A percentile compares a stretch with the other conserved stretches of the same genome.
These are phyloP conservation scores for Triops longicaudatus DNA, from an alignment of 1,140 invertebrate genomes.

Conservation along the genomic window DNA sequence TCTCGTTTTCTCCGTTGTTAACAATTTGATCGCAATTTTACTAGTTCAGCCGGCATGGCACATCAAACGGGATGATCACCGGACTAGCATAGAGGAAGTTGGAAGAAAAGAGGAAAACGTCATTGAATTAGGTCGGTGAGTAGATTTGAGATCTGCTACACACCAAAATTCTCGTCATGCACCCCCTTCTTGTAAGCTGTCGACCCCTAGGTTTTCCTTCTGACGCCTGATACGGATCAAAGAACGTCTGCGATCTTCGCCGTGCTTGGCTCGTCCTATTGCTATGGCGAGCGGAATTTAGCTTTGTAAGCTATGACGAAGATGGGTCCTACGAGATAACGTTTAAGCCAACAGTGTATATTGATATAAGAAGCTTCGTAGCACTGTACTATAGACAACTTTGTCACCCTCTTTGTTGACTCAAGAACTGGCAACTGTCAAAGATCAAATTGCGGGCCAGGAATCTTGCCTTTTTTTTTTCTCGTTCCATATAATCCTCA, in stretches of 20 bases:
- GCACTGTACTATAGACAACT: background rate
- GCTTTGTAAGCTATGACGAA: slow-evolving; percentile 11
- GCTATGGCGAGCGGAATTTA: background rate
- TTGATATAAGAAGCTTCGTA: background rate
- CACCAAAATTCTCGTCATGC: background rate
- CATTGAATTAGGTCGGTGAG: background rate
- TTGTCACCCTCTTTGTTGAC: slow-evolving; percentile 10
- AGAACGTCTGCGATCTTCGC: background rate
- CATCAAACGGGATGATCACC: background rate
- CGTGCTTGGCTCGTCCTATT: background rate
- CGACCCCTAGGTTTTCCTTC: background rate
- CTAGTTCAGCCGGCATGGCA: background rate
- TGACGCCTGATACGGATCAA: slow-evolving; percentile 1
- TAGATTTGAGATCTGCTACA: background rate
- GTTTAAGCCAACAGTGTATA: background rate
- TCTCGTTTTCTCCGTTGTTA: background rate
- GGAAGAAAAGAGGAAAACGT: background rate
- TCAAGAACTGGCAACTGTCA: slow-evolving; percentile 7
- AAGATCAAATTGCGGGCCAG: slow-evolving; percentile 11
- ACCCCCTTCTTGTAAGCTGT: background rate
- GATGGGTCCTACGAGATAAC: background rate
- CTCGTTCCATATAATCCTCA: background rate
- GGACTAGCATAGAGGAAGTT: background rate
- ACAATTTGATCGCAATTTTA: slow-evolving; percentile 14
- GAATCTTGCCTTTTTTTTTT: background rate